Percentiles rank a stretch among this genome's conserved stretches.
Conservation (phyloP, 2,797 vertebrate genomes). For the Limosa lapponica region DNA sequence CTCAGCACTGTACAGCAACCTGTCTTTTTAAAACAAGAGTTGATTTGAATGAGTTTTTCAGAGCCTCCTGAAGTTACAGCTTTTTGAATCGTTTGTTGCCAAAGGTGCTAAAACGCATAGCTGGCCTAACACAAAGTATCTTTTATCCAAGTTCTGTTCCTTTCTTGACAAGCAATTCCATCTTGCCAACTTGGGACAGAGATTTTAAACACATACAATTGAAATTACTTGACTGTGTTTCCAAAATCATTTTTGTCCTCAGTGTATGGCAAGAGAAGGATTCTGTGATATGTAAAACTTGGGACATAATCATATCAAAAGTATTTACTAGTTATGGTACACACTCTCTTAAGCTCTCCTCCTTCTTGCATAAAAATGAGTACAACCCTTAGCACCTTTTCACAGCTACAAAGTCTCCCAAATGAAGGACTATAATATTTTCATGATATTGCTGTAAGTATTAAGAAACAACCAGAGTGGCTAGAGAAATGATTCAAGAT, state of each 20-base stretch:
- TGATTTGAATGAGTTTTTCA: neutral
- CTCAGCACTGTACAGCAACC: neutral
- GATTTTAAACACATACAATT: neutral
- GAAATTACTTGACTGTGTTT: neutral
- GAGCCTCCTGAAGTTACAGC: neutral
- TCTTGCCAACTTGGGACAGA: neutral
- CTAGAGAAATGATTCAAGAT: neutral
- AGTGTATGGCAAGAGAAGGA: neutral
- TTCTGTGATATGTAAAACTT: neutral
- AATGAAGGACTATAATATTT: neutral
- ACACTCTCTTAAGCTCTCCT: neutral
- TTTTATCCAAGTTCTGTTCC: neutral
- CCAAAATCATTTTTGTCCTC: neutral
- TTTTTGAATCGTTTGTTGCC: neutral
- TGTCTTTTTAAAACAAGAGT: neutral
- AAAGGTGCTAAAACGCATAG: neutral
- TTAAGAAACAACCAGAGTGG: neutral
- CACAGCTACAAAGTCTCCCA: neutral
- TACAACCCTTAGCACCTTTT: neutral
- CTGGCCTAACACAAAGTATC: neutral
- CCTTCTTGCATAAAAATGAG: neutral
- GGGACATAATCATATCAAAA: neutral
- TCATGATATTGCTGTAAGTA: neutral
- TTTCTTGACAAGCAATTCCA: neutral
- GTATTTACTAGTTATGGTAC: neutral